Conservation (phyloP, 2,113 vertebrate genomes). For the Megaleporinus macrocephalus region DNA sequence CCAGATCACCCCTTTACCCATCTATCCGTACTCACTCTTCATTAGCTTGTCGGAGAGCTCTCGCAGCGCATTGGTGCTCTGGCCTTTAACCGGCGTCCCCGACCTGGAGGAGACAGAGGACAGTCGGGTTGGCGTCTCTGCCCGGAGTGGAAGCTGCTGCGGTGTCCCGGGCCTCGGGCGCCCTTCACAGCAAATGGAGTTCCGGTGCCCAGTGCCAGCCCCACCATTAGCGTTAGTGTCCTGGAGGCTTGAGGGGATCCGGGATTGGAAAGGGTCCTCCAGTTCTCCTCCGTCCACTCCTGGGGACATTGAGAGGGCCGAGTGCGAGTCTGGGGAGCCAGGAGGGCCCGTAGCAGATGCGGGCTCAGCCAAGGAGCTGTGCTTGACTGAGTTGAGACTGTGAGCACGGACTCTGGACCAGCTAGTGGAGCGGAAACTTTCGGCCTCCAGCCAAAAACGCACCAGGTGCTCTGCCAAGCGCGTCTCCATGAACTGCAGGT, state of each 20-base stretch:
- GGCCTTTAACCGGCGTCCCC: slow-evolving; percentile 79
- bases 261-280: slow-evolving; percentile 41
- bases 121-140: slow-evolving; percentile 73
- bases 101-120: slow-evolving; percentile 77
- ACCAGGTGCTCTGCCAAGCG: slow-evolving; percentile 90
- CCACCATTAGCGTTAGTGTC: slow-evolving; percentile 55
- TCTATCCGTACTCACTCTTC: slow-evolving; percentile 88
- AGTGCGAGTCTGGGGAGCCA: slow-evolving; percentile 44
- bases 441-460: slow-evolving; percentile 95
- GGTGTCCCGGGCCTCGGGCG: slow-evolving; percentile 51
- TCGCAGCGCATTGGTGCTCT: slow-evolving; percentile 79
- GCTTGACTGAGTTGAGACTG: slow-evolving; percentile 95
- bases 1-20: too few species aligned
- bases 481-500: slow-evolving; percentile 90
- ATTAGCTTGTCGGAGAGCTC: slow-evolving; percentile 92
- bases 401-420: slow-evolving; percentile 95
- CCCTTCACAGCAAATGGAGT: slow-evolving; percentile 60
- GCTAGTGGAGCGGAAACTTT: slow-evolving; percentile 91
- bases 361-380: slow-evolving; percentile 93
- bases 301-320: background rate
- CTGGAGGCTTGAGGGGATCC: slow-evolving; percentile 48
- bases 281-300: background rate
- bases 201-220: slow-evolving; percentile 59
- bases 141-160: slow-evolving; percentile 54
- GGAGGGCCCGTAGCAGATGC: slow-evolving; percentile 66